Percentiles rank a stretch among this genome's conserved stretches.
phyloP scores from a whole-genome alignment of 2,888 invertebrate genomes.

The Tachina lurida region DNA sequence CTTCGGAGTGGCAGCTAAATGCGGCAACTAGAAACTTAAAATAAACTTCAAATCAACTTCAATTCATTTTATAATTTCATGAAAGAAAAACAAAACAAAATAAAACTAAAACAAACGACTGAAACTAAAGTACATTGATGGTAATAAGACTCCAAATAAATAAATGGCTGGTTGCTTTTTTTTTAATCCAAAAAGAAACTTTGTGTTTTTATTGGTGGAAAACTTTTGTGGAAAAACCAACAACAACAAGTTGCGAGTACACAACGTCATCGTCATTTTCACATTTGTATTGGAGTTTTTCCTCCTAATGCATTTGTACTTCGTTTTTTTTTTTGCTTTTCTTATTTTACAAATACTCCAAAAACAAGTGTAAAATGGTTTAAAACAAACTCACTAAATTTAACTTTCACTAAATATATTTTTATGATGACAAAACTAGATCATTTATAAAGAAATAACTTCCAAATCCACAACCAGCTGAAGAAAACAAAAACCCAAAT shows the following conservation, averaged over 20 bases:
- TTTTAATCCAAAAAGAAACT: slow-evolving; percentile 24
- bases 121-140: slow-evolving; percentile 60
- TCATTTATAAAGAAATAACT: slow-evolving; percentile 52
- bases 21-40: slow-evolving; percentile 60
- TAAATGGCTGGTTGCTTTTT: slow-evolving; percentile 30
- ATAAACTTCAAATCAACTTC: slow-evolving; percentile 61
- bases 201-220: slow-evolving; percentile 67
- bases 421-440: slow-evolving; percentile 69
- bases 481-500: slow-evolving; percentile 51
- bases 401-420: slow-evolving; percentile 65
- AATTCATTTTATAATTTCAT: slow-evolving; percentile 52
- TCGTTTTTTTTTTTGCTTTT: neutral
- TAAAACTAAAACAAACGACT: slow-evolving; percentile 8
- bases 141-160: slow-evolving; percentile 55
- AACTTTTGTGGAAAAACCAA: slow-evolving; percentile 39
- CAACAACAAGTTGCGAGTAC: neutral
- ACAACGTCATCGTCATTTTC: slow-evolving; percentile 27
- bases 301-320: slow-evolving; percentile 33
- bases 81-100: slow-evolving; percentile 21
- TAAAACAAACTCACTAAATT: slow-evolving; percentile 3
- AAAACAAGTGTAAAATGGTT: slow-evolving; percentile 50
- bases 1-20: slow-evolving; percentile 49
- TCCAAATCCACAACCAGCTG: slow-evolving; percentile 11
- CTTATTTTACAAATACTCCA: neutral
- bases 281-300: slow-evolving; percentile 42